phyloP scores from a whole-genome alignment of 2,888 invertebrate genomes.

The Torymus texanus region DNA sequence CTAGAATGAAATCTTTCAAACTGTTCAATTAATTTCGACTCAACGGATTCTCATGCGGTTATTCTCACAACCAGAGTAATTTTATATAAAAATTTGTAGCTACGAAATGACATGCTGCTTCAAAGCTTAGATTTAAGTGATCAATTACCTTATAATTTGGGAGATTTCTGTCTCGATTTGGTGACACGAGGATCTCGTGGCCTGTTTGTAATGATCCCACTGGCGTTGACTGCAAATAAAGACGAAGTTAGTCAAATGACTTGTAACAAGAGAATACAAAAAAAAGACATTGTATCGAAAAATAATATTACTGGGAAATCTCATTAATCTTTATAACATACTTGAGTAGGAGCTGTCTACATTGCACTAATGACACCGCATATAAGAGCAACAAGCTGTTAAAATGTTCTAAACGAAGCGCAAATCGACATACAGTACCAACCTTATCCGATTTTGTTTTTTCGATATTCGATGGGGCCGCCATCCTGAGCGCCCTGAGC shows the following conservation, averaged over 20 bases:
- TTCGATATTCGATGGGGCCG: slow-evolving; percentile 89
- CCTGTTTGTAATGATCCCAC: slow-evolving; percentile 94
- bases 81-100: slow-evolving; percentile 51
- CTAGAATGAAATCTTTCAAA: slow-evolving; percentile 37
- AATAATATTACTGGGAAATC: no score
- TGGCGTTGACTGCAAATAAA: slow-evolving; percentile 88
- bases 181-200: slow-evolving; percentile 93
- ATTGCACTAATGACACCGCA: slow-evolving; percentile 16
- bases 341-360: slow-evolving; percentile 58
- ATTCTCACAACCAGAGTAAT: slow-evolving; percentile 64
- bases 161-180: slow-evolving; percentile 90
- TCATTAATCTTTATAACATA: slow-evolving; percentile 60
- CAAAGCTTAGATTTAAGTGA: not conserved
- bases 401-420: slow-evolving; percentile 19
- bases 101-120: slow-evolving; percentile 67
- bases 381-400: slow-evolving; percentile 41
- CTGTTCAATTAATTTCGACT: slow-evolving; percentile 39
- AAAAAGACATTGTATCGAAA: slow-evolving; percentile 20
- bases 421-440: slow-evolving; percentile 71
- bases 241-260: slow-evolving; percentile 39
- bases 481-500: slow-evolving; percentile 88
- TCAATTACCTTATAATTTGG: slow-evolving; percentile 85
- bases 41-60: slow-evolving; percentile 67
- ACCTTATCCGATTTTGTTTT: slow-evolving; percentile 93
- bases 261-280: slow-evolving; percentile 19